Base-by-base conservation (phyloP, 2,113 vertebrate genomes). In the Pelmatolapia mariae region DNA sequence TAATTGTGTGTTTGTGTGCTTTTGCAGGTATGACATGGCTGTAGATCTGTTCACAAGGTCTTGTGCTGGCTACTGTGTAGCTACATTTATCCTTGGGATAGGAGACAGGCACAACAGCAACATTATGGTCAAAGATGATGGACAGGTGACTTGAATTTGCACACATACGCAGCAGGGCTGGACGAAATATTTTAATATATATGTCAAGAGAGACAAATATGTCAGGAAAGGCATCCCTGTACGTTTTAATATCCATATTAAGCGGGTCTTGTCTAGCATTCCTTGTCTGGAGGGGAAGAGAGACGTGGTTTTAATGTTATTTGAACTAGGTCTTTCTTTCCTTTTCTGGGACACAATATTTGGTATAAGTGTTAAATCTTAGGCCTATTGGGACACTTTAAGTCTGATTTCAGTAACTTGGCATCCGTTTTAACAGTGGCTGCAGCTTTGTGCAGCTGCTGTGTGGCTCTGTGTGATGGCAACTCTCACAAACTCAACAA, bases 71-170 rank as follows among this genome's bases (percentile, higher is more conserved):
- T 99, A 99, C 94, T 99, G 98, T 86, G 98, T 99, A 80, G 99
- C 98, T 83, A 99, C 98, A 63, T 99, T 99, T 93, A 99, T 99
- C 93, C 95, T 99, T 83, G 98, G 99, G 45, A 99, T 99, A 83
- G 98, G 98, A 91, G 98, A 99, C 93, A 96, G 99, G 76, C 99
- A 99, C 96, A 99, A 99, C 90, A 99, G 98, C 94, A 99, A 99
- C 96, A 99, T 99, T 90, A 99, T 99, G 99, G 98, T 99, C 84
- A 99, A 99, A 95, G 98, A 99, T 73, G 98, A 99, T 83, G 98
- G 98, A 91, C 98, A 99, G 95, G 98, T 99, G 97, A 66, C 3
- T 11, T n/a, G 3, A 54, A 10, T 43, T 38, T n/a, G 10, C 40
- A 50, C 31, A 78, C 68, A 47, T n/a, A 13, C 2, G 2, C 7